These are phyloP conservation scores for Macroglossus sobrinus DNA, from an alignment of 2,113 vertebrate genomes.

Conservation along the genomic window DNA sequence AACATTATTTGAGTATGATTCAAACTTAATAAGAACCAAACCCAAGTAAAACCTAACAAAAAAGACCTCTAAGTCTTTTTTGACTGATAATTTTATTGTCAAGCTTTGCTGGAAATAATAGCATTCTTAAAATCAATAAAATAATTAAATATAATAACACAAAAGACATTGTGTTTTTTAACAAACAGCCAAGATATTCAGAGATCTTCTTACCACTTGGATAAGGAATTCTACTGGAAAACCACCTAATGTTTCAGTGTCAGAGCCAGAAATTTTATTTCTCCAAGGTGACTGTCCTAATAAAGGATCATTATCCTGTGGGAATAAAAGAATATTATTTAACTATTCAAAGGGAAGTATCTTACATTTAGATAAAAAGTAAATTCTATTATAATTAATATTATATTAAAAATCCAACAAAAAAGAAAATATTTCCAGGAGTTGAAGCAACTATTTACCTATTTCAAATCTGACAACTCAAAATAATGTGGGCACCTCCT, in stretches of 20 bases:
- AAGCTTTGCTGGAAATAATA: conserved; percentile 7
- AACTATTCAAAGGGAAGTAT: conserved; percentile 15
- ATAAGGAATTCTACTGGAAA: conserved; percentile 99
- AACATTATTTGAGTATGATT: not conserved
- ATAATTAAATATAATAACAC: not conserved
- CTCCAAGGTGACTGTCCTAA: conserved; percentile 95
- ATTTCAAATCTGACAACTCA: conserved; percentile 11
- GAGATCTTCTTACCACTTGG: conserved; percentile 92
- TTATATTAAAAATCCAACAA: conserved; percentile 21
- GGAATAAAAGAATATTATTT: conserved; percentile 59
- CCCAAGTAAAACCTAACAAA: not conserved
- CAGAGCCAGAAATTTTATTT: conserved; percentile 91
- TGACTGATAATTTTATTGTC: not conserved
- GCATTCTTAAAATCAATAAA: not conserved
- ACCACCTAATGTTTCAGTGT: conserved; percentile 95
- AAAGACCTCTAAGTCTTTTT: conserved; percentile 22
- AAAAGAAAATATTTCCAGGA: conserved; percentile 50
- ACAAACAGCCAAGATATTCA: not conserved
- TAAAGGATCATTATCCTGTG: conserved; percentile 94
- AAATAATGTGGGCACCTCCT: not conserved
- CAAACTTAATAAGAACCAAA: not conserved
- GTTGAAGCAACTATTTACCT: not conserved
- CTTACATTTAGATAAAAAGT: conserved; percentile 35
- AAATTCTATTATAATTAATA: conserved; percentile 1
- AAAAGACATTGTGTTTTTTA: conserved; percentile 17